These are phyloP conservation scores for Mimachlamys varia DNA, from an alignment of 2,888 invertebrate species.

Conservation along the genomic window DNA sequence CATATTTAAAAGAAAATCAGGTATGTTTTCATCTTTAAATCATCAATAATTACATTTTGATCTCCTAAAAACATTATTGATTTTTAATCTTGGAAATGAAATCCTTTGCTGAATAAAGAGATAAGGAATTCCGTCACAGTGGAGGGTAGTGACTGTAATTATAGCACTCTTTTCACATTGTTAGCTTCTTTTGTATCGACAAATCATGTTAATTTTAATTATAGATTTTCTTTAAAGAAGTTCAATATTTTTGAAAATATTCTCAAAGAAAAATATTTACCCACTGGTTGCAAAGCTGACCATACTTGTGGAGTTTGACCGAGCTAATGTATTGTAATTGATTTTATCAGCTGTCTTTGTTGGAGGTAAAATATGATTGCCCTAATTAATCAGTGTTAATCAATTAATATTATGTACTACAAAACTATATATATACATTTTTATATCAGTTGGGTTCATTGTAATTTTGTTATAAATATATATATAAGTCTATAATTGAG, in stretches of 20 bases:
- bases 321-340: neutral
- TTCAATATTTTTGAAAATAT: neutral
- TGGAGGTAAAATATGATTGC: neutral
- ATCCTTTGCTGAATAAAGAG: neutral
- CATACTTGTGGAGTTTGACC: neutral
- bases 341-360: neutral
- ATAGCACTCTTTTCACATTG: neutral
- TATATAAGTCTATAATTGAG: no score
- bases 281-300: neutral
- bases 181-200: neutral
- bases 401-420: neutral
- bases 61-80: neutral
- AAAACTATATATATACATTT: neutral
- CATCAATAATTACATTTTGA: conserved; percentile 22
- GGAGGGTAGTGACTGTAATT: neutral
- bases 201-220: no score
- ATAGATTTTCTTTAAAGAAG: neutral
- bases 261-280: neutral
- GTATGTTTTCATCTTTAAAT: neutral
- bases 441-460: no score
- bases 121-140: neutral
- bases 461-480: no score
- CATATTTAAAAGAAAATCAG: neutral
- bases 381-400: neutral
- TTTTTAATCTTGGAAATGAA: neutral